A percentile compares a stretch with the other conserved stretches of the same genome.
Evolutionary conservation across 2,113 vertebrate species (phyloP).

Genomic region (Ascaphus truei): DNA sequence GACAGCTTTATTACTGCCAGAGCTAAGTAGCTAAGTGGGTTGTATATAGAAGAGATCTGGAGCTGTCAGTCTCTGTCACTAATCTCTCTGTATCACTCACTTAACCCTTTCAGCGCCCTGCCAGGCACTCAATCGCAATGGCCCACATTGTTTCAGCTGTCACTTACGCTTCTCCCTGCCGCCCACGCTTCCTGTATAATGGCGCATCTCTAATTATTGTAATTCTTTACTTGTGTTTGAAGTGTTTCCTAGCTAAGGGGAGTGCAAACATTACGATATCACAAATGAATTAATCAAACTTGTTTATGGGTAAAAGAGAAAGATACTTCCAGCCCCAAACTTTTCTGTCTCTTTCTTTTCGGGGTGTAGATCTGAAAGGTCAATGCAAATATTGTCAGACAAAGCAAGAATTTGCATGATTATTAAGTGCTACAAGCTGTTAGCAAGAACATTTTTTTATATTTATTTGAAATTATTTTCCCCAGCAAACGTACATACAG

Average conservation of each 20-base stretch:
- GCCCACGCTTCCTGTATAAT: background rate
- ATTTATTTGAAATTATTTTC: too few species aligned
- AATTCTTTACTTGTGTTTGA: background rate
- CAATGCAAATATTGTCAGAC: background rate
- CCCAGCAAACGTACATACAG: too few species aligned
- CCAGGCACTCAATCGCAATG: background rate
- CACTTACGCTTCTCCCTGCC: background rate
- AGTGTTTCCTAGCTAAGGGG: background rate
- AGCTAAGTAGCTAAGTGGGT: constrained; percentile 13
- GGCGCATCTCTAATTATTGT: background rate
- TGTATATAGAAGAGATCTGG: background rate
- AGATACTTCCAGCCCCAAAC: background rate
- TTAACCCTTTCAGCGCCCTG: background rate
- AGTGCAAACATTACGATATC: too few species aligned
- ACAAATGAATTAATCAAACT: constrained; percentile 12
- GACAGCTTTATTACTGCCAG: constrained; percentile 16
- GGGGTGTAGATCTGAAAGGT: background rate
- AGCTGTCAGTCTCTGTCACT: background rate
- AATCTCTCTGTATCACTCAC: background rate
- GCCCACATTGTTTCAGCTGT: background rate
- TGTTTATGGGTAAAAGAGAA: background rate
- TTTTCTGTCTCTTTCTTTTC: background rate
- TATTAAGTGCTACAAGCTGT: too few species aligned
- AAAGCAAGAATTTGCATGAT: too few species aligned
- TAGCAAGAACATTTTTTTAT: too few species aligned